Evolutionary conservation across 2,888 invertebrate genomes (phyloP), one percentile per base, ranked within the genome.

Genomic region (Pogonocherus hispidulus): DNA sequence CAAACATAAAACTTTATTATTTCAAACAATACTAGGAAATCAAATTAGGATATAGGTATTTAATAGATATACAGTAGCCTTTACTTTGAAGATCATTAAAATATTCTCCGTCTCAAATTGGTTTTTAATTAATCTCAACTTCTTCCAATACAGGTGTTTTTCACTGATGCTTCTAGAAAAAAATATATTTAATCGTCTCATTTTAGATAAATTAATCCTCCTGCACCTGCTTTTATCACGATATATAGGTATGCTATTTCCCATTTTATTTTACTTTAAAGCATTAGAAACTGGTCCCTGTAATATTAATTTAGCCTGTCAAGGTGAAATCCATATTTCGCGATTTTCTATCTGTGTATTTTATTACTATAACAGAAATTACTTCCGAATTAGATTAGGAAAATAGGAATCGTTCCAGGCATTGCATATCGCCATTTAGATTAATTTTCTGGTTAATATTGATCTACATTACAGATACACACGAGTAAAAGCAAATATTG

Each of bases 111-210:
- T 49, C 16, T 52, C 32, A 32, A 52, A 52, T 52, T 52, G 32
- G n/a, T 32, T 52, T 27, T 32, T 52, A 52, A 52, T 52, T 27
- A 52, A 52, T 52, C 52, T 18, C 32, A 9, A 52, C 32, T 27
- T 52, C 27, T 49, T 32, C 32, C 9, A 32, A 19, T 18, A 52
- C 52, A 52, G 52, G 52, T 52, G 52, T 32, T 52, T 11, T 14
- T 9, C n/a, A 27, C n/a, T 16, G 41, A 41, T 41, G 14, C 27
- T 41, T 41, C 5, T 41, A 3, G 41, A 41, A 41, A 41, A 41
- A 41, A 41, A 41, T n/a, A 14, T 14, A 14, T 16, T 41, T 16
- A 16, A 41, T 41, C 14, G 14, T 16, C 2, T n/a, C 16, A 27
- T 27, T 27, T 27, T 27, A 27, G 27, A 27, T 27, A 27, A 27